Conservation (phyloP, 2,113 vertebrate genomes). For the Myrmecobius fasciatus region DNA sequence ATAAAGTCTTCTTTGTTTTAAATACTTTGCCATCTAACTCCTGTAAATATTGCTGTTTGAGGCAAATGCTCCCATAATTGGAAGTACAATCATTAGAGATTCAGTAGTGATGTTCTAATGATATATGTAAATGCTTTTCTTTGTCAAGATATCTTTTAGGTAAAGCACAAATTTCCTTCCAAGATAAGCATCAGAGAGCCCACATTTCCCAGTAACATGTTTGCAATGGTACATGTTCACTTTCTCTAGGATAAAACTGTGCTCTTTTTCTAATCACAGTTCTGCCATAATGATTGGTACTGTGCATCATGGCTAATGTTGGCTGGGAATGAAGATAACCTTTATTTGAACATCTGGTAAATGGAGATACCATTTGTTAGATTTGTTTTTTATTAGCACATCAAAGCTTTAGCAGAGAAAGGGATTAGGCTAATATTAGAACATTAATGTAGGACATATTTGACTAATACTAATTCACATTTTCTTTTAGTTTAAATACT, state of each 20-base stretch:
- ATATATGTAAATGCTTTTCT: slow-evolving; percentile 2
- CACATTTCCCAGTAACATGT: background rate
- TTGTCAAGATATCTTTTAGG: background rate
- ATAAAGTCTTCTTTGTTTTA: background rate
- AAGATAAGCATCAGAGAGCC: slow-evolving; percentile 14
- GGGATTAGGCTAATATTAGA: slow-evolving; percentile 24
- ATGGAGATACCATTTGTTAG: slow-evolving; percentile 54
- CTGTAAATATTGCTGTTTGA: background rate
- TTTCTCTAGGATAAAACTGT: background rate
- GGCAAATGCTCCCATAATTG: slow-evolving; percentile 15
- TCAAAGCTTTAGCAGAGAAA: slow-evolving; percentile 39
- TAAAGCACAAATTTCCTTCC: background rate
- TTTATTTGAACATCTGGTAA: slow-evolving; percentile 64
- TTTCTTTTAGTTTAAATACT: slow-evolving; percentile 51
- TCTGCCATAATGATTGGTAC: slow-evolving; percentile 48
- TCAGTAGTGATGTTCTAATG: slow-evolving; percentile 12
- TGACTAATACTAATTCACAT: slow-evolving; percentile 27
- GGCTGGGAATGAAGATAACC: slow-evolving; percentile 37
- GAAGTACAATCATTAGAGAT: background rate
- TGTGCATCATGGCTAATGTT: slow-evolving; percentile 28
- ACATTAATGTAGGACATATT: slow-evolving; percentile 24
- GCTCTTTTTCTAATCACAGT: slow-evolving; percentile 29
- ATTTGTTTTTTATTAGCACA: slow-evolving; percentile 54
- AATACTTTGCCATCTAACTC: slow-evolving; percentile 33
- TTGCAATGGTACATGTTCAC: background rate